Conservation (phyloP, 2,888 invertebrate species). For the Phragmatobia fuliginosa region DNA sequence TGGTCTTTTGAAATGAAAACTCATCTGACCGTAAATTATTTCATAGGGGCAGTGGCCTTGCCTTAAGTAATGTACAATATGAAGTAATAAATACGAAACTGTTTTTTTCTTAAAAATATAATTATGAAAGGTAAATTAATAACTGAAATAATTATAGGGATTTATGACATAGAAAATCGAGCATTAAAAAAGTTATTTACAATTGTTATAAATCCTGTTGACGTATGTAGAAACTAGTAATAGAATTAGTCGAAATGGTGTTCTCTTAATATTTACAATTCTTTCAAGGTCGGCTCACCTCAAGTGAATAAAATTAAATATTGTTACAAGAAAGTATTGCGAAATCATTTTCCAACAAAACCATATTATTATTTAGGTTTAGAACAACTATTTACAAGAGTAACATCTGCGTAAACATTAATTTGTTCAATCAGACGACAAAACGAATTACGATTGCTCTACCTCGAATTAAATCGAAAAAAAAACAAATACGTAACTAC, state of each 20-base stretch:
- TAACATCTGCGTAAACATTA: neutral
- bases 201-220: slow-evolving; percentile 39
- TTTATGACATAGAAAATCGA: slow-evolving; percentile 32
- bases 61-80: slow-evolving; percentile 68
- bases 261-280: slow-evolving; percentile 26
- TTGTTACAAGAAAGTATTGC: slow-evolving; percentile 25
- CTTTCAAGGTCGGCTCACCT: slow-evolving; percentile 22
- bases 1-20: slow-evolving; percentile 79
- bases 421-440: neutral
- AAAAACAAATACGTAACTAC: neutral
- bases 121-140: slow-evolving; percentile 39
- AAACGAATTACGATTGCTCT: no score
- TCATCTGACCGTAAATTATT: slow-evolving; percentile 82
- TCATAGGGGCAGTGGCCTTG: slow-evolving; percentile 82
- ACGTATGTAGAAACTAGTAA: neutral
- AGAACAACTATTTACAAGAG: neutral
- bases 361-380: neutral
- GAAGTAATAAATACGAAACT: slow-evolving; percentile 69
- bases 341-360: slow-evolving; percentile 19
- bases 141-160: slow-evolving; percentile 41
- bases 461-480: no score
- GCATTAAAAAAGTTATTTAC: slow-evolving; percentile 32
- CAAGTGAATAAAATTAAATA: slow-evolving; percentile 34
- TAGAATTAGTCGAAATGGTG: slow-evolving; percentile 12
- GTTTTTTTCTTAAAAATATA: slow-evolving; percentile 51